These are phyloP conservation scores for Bhutanitis thaidina DNA, from an alignment of 2,888 invertebrate species.

Conservation along the genomic window DNA sequence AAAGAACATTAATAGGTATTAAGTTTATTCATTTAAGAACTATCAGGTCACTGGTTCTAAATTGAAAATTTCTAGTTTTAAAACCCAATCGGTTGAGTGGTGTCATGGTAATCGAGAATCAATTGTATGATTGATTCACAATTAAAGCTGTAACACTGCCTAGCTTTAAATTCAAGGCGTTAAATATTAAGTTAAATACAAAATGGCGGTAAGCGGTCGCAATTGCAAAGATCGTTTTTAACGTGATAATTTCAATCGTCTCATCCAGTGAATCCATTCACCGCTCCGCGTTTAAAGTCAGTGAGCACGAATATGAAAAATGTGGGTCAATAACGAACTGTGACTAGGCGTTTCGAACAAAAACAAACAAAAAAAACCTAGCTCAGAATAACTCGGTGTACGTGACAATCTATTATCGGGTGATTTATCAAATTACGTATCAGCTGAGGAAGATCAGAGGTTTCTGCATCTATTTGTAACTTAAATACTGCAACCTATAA, in stretches of 20 bases:
- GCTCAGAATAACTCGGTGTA: not conserved
- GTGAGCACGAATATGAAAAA: not conserved
- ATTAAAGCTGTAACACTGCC: not conserved
- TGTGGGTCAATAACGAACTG: constrained; percentile 6
- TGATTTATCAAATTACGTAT: not conserved
- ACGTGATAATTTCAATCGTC: not conserved
- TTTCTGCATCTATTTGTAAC: no score
- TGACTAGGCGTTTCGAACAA: not conserved
- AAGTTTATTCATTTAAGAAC: no score
- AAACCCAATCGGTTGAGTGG: no score
- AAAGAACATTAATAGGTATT: no score
- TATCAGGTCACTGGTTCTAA: no score
- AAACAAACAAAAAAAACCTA: not conserved
- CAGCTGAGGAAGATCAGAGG: not conserved
- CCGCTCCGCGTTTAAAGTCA: not conserved
- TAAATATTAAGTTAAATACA: not conserved
- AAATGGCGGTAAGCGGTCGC: not conserved
- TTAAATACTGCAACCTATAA: no score
- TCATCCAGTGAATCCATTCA: not conserved
- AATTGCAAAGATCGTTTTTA: not conserved
- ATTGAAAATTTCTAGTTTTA: no score
- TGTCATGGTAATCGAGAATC: no score
- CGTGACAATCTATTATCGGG: constrained; percentile 1
- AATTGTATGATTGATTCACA: not conserved
- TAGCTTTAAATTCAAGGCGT: not conserved